Conservation (phyloP, 2,797 vertebrate genomes). For the Clamator glandarius region DNA sequence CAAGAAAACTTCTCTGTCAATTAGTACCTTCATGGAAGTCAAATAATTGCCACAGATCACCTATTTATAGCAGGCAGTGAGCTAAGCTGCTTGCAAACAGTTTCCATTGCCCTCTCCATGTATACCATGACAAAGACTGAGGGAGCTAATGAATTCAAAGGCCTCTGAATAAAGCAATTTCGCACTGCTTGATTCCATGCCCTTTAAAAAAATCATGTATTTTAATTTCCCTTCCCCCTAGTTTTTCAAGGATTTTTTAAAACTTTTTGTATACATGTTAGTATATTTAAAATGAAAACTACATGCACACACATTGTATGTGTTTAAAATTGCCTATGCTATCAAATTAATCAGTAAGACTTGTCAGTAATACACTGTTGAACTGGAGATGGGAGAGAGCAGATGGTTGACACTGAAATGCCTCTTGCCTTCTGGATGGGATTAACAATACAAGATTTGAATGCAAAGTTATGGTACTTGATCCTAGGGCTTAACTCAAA, state of each 20-base stretch:
- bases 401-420: background rate
- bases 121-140: background rate
- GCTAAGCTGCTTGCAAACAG: background rate
- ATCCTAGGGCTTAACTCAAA: background rate
- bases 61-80: background rate
- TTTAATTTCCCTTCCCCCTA: background rate
- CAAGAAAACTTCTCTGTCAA: background rate
- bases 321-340: background rate
- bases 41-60: background rate
- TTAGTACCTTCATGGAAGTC: background rate
- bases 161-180: background rate
- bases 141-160: background rate
- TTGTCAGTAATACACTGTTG: background rate
- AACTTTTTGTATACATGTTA: background rate
- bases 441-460: background rate
- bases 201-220: background rate
- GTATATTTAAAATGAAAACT: background rate
- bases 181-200: background rate
- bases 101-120: background rate
- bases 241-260: background rate
- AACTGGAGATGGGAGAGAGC: background rate
- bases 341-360: background rate
- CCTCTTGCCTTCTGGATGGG: background rate
- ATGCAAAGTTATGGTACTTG: background rate
- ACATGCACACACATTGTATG: rapidly evolving